These are phyloP conservation scores for Knipowitschia caucasica DNA, from an alignment of 2,797 vertebrate genomes.

Conservation along the genomic window DNA sequence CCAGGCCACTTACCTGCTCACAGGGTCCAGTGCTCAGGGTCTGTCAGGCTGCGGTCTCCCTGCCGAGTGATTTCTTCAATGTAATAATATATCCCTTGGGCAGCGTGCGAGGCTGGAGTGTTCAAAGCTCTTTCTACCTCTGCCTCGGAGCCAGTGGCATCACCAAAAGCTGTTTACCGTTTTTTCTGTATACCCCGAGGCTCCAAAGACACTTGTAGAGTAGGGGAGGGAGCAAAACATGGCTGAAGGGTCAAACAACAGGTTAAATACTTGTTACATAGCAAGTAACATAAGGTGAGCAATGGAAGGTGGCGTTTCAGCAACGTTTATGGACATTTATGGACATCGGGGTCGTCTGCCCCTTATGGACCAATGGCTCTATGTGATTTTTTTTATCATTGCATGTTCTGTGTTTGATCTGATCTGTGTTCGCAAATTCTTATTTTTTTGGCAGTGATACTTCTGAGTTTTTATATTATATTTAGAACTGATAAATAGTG, in stretches of 20 bases:
- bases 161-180: constrained; percentile 61
- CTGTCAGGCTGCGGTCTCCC: constrained; percentile 63
- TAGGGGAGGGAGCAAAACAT: constrained; percentile 46
- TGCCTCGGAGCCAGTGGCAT: constrained; percentile 53
- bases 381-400: no score
- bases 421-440: background rate
- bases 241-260: constrained; percentile 42
- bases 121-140: constrained; percentile 55
- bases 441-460: background rate
- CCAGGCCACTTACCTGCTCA: constrained; percentile 70
- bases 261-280: constrained; percentile 40
- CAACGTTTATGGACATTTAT: no score
- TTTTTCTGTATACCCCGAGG: constrained; percentile 61
- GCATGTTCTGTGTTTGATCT: no score
- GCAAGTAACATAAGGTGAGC: background rate
- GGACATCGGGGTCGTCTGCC: no score
- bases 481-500: no score
- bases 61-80: constrained; percentile 59
- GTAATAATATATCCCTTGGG: constrained; percentile 80
- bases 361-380: no score
- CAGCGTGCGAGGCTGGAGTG: constrained; percentile 36
- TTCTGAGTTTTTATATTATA: background rate
- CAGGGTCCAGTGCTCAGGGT: constrained; percentile 54
- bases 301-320: background rate
- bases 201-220: constrained; percentile 58